Base-by-base conservation (phyloP, 2,888 invertebrate genomes). In the Ennomos quercinarius region DNA sequence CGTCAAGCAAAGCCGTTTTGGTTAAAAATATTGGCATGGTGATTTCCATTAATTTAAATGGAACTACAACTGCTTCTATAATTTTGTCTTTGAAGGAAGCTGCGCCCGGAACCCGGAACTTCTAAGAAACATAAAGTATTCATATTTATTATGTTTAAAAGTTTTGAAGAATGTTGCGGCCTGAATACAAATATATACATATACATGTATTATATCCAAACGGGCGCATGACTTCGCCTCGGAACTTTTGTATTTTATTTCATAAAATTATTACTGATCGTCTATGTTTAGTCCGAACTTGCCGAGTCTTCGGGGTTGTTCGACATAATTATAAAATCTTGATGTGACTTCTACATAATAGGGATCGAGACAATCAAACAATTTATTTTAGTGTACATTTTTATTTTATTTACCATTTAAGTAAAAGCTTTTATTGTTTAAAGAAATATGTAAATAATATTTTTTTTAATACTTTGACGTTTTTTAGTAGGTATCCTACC, bases 101-200 rank as follows among this genome's bases (percentile, higher is more conserved):
- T 35, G 53, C 17, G 49, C 17, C 8, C 9, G 11, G 34, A 39
- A 17, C n/a, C 38, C 43, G 12, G 34, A 51, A 47, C 34, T 51
- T 41, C 13, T 13, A 17, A 41, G 42, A 43, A 36, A 37, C 46
- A 39, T 62, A 49, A 63, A 60, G 53, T 63, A 58, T 38, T 56
- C 46, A 36, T 63, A 63, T 60, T 60, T 61, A 58, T 56, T 61
- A 57, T 51, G 42, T 57, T 54, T 48, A 49, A 64, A 61, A 62
- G 57, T 63, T 60, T 64, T 61, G 58, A 61, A 42, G 37, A 55
- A 61, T 42, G 55, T 45, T 48, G 52, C 52, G 57, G 49, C 39
- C 49, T 56, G 64, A 61, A 64, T 64, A 64, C 56, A 52, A 58
- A 64, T 61, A 39, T 43, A 12, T 13, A 27, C 27, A 27, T 27